phyloP scores from a whole-genome alignment of 2,797 vertebrate genomes.

The Acrocephalus scirpaceus region DNA sequence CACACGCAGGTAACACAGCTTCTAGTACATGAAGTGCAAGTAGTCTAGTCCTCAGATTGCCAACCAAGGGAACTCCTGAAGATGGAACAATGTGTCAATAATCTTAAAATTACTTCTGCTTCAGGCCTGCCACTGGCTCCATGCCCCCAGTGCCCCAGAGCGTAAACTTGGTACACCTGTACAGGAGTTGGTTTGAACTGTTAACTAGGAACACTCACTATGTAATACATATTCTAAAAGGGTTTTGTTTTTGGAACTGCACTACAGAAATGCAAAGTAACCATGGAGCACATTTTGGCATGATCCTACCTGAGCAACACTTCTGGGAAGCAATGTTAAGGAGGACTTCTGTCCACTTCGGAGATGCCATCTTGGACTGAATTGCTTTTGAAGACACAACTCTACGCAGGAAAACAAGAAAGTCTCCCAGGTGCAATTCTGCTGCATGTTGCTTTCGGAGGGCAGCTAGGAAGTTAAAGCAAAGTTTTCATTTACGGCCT shows the following conservation, averaged over 20 bases:
- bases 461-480: conserved; percentile 77
- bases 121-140: not conserved
- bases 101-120: not conserved
- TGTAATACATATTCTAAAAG: not conserved
- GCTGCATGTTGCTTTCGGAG: conserved; percentile 92
- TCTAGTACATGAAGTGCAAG: conserved; percentile 95
- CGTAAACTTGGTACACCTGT: too few relatives aligned
- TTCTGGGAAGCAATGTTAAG: conserved; percentile 98
- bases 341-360: conserved; percentile 98
- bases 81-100: not conserved
- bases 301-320: conserved; percentile 88
- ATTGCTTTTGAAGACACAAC: conserved; percentile 99
- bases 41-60: conserved; percentile 94
- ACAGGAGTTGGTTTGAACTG: not conserved
- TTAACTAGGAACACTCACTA: not conserved
- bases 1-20: conserved; percentile 93
- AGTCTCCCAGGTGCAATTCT: conserved; percentile 94
- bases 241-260: not conserved
- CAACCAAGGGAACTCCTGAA: conserved; percentile 92
- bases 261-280: not conserved
- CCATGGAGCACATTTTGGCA: accelerated
- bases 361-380: conserved; percentile 98
- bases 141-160: not conserved
- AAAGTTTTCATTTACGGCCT: not conserved
- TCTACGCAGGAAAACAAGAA: conserved; percentile 93